Evolutionary conservation across 1,140 invertebrate species (phyloP).

Genomic region (Heterodera schachtii): DNA sequence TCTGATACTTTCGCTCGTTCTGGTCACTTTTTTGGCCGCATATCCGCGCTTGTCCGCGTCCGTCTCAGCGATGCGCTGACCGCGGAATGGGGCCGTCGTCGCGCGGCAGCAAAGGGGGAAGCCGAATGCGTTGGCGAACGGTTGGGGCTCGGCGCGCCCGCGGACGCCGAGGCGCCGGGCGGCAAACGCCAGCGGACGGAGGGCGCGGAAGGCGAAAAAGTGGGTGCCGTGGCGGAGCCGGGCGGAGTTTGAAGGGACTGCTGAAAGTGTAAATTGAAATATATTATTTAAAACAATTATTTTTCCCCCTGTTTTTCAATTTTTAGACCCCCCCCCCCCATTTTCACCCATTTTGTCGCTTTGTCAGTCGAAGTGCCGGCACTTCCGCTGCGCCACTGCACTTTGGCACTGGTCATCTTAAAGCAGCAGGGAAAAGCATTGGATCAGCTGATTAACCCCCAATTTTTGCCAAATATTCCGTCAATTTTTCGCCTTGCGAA

Average conservation of each 20-base stretch:
- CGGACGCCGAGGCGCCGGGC: background rate
- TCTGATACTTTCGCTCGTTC: background rate
- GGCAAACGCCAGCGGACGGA: constrained; percentile 9
- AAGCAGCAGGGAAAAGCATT: no score
- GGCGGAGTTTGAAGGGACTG: background rate
- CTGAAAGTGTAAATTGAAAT: no score
- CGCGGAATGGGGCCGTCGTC: background rate
- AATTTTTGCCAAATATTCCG: no score
- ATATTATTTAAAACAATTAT: no score
- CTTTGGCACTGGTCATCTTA: constrained; percentile 27
- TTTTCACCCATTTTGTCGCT: constrained; percentile 16
- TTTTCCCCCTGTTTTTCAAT: no score
- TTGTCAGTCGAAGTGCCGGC: constrained; percentile 25
- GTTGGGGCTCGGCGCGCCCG: background rate
- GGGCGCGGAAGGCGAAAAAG: background rate
- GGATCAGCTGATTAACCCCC: no score
- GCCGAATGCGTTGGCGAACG: background rate
- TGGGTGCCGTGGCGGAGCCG: background rate
- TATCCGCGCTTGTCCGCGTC: background rate
- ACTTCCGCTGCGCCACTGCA: constrained; percentile 22
- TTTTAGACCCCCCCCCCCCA: background rate
- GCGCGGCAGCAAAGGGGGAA: background rate
- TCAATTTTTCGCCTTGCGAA: no score
- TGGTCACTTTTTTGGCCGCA: background rate
- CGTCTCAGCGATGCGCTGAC: background rate